Conservation (phyloP, 2,888 invertebrate genomes). For the Dilophus febrilis region DNA sequence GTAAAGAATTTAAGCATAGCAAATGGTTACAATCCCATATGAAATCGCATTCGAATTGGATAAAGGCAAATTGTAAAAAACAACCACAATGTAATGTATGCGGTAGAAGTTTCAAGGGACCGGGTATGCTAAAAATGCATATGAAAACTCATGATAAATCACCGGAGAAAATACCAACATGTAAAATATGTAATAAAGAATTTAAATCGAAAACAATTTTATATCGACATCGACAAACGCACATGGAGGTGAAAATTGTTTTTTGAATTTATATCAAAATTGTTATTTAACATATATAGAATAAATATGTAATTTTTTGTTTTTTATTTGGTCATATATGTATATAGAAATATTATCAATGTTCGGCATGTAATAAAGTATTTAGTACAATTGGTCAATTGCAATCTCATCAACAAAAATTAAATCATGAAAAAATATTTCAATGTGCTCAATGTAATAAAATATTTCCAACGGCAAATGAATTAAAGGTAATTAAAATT, state of each 20-base stretch:
- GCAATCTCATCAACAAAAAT: conserved; percentile 35
- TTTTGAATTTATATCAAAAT: no score
- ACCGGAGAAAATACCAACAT: conserved; percentile 39
- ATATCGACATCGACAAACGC: conserved; percentile 43
- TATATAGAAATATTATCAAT: conserved; percentile 30
- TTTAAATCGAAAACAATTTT: conserved; percentile 42
- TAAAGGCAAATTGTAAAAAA: conserved; percentile 46
- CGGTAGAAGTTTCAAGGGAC: conserved; percentile 43
- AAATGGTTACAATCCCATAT: conserved; percentile 44
- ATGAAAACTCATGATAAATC: conserved; percentile 45
- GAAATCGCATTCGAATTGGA: conserved; percentile 45
- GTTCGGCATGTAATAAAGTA: conserved; percentile 34
- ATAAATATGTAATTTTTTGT: no score
- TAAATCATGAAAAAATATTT: conserved; percentile 27
- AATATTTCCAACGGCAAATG: conserved; percentile 39
- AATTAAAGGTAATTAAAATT: conserved; percentile 37
- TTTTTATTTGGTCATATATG: no score
- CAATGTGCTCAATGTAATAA: conserved; percentile 39
- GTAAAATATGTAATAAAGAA: conserved; percentile 40
- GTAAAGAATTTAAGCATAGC: conserved; percentile 43
- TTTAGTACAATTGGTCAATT: conserved; percentile 36
- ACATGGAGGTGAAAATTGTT: conserved; percentile 37
- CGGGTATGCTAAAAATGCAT: conserved; percentile 48
- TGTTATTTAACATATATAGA: no score
- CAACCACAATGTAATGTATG: conserved; percentile 44